Conservation (phyloP, 2,113 vertebrate genomes). For the Cairina moschata region DNA sequence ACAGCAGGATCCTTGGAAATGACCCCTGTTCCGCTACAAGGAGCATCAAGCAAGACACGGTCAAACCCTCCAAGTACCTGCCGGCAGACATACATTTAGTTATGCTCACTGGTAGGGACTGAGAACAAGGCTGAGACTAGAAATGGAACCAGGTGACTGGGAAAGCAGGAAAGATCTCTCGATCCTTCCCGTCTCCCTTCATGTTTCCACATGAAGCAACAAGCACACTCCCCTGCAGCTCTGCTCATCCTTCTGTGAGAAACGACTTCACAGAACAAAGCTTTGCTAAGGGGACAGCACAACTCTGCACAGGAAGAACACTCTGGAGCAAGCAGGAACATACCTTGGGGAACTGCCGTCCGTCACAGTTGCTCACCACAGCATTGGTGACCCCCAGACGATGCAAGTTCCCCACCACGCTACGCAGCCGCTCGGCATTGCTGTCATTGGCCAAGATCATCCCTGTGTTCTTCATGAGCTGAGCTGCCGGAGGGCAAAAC, state of each 20-base stretch:
- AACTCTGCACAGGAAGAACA: not conserved
- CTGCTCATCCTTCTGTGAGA: not conserved
- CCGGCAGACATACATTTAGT: not conserved
- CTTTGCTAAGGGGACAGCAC: not conserved
- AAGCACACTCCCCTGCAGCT: not conserved
- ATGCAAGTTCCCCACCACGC: conserved; percentile 96
- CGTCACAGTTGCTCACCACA: conserved; percentile 91
- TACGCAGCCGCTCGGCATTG: conserved; percentile 87
- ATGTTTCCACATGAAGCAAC: not conserved
- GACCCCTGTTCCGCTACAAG: conserved; percentile 94
- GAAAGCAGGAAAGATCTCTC: not conserved
- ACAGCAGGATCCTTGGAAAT: conserved; percentile 97
- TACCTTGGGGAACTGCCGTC: conserved; percentile 95
- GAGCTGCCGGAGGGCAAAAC: conserved; percentile 76
- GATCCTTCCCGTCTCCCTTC: not conserved
- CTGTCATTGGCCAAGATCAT: conserved; percentile 93
- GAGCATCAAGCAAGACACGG: conserved; percentile 92
- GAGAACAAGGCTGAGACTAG: not conserved
- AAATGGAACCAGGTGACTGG: not conserved
- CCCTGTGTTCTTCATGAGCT: conserved; percentile 98
- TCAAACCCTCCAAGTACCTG: conserved; percentile 96
- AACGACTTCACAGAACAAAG: not conserved
- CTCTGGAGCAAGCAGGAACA: not conserved
- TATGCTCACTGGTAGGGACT: rapidly evolving
- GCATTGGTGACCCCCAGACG: conserved; percentile 93